These are phyloP conservation scores for Aulostomus chinensis DNA, from an alignment of 2,797 vertebrate species.

Conservation along the genomic window DNA sequence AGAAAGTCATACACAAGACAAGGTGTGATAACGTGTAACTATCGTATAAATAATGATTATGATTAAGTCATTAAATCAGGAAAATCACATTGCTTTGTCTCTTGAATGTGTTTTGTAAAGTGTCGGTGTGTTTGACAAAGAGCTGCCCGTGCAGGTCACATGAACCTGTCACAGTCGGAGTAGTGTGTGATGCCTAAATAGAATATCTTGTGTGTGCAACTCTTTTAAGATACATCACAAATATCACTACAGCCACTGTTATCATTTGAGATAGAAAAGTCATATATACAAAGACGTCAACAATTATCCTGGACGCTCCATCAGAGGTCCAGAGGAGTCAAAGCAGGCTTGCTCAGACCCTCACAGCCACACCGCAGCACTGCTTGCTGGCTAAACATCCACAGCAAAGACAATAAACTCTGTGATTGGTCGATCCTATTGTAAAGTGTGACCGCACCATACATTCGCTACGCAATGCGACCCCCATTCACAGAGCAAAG, in stretches of 20 bases:
- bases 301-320: slow-evolving; percentile 31
- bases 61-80: slow-evolving; percentile 34
- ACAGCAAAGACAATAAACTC: slow-evolving; percentile 61
- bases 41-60: slow-evolving; percentile 24
- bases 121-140: slow-evolving; percentile 55
- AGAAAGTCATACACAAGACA: slow-evolving; percentile 32
- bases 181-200: slow-evolving; percentile 61
- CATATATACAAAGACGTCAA: slow-evolving; percentile 79
- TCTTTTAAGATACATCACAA: slow-evolving; percentile 74
- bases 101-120: slow-evolving; percentile 28
- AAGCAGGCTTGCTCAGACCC: slow-evolving; percentile 36
- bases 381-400: slow-evolving; percentile 59
- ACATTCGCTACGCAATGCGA: slow-evolving; percentile 51
- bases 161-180: slow-evolving; percentile 66
- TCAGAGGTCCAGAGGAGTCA: slow-evolving; percentile 26
- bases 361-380: slow-evolving; percentile 45
- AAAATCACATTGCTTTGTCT: slow-evolving; percentile 53
- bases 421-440: slow-evolving; percentile 38
- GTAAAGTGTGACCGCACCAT: slow-evolving; percentile 59
- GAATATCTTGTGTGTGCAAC: slow-evolving; percentile 62
- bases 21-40: slow-evolving; percentile 22
- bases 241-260: slow-evolving; percentile 75
- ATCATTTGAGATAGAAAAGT: slow-evolving; percentile 68
- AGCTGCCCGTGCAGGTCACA: slow-evolving; percentile 69
- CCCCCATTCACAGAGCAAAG: slow-evolving; percentile 63